Evolutionary conservation across 2,113 vertebrate genomes (phyloP), one percentile per base, ranked within the genome.

Genomic region (Odocoileus virginianus): DNA sequence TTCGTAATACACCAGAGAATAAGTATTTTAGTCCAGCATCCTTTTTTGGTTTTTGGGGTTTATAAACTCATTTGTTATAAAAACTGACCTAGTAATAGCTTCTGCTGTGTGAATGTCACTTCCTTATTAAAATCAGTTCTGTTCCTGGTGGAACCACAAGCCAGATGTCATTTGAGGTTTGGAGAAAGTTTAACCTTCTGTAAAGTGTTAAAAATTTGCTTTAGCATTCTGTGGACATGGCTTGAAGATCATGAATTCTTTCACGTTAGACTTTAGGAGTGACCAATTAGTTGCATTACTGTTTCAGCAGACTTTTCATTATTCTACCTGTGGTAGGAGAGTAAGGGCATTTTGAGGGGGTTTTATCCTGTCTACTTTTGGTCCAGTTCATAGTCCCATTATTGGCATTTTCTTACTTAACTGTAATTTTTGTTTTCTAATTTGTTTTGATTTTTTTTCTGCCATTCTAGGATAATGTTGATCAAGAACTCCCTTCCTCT

Each of bases 381-480:
- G 3, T 71, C 95, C 40, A 83, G 3, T 96, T 50, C 21, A 71
- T 93, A 76, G 43, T 87, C 45, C 30, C 40, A 50, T 85, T 94
- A 19, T 89, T 91, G 76, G 28, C 23, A 45, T 95, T 86, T 95
- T 94, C 16, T 86, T 94, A 23, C 16, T 52, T 87, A 86, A 36
- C 27, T 85, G 17, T 84, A 82, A 81, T 47, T 95, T 95, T 97
- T 93, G 19, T 64, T 97, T 87, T 74, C 58, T 97, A 85, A 98
- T 83, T 91, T 60, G 57, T 87, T 91, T 87, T 64, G n/a, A 45
- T 74, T 81, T 95, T 89, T 76, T 97, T 60, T 81, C 84, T 98
- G 1, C 96, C 86, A 98, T 98, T 98, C 30, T 95, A 99, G 99
- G 99, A 99, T 76, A 96, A 61, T 93, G 89, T 97, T 81, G 97